These are phyloP conservation scores for Neoscelio sp. DNA, from an alignment of 2,888 invertebrate genomes.

Conservation along the genomic window DNA sequence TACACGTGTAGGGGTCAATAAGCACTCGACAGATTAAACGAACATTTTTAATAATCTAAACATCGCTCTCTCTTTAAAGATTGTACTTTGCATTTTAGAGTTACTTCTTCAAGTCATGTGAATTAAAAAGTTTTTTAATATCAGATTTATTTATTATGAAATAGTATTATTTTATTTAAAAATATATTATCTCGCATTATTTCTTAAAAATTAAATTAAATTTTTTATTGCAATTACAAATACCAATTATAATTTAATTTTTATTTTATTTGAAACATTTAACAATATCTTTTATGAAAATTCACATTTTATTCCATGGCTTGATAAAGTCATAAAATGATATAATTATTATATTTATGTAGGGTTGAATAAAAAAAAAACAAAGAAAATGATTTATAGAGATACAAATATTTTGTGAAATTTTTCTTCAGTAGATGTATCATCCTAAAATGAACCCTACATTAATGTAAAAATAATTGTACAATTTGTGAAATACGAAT, in stretches of 20 bases:
- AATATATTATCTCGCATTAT: too few relatives aligned
- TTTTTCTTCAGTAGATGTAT: not conserved
- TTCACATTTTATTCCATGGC: too few relatives aligned
- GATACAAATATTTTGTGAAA: not conserved
- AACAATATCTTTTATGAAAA: too few relatives aligned
- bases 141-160: too few relatives aligned
- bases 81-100: not conserved
- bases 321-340: too few relatives aligned
- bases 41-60: not conserved
- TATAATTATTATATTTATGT: too few relatives aligned
- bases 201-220: too few relatives aligned
- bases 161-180: too few relatives aligned
- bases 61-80: too few relatives aligned
- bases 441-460: slow-evolving; percentile 1
- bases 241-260: too few relatives aligned
- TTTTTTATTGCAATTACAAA: too few relatives aligned
- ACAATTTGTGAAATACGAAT: not conserved
- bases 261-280: too few relatives aligned
- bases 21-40: slow-evolving; percentile 64
- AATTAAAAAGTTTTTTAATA: slow-evolving; percentile 3
- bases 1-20: slow-evolving; percentile 79
- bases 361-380: not conserved
- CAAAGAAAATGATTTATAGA: not conserved
- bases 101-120: not conserved
- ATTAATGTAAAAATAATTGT: slow-evolving; percentile 5